Conservation (phyloP, 1,140 invertebrate genomes). For the Pseudomyrmex concolor region DNA sequence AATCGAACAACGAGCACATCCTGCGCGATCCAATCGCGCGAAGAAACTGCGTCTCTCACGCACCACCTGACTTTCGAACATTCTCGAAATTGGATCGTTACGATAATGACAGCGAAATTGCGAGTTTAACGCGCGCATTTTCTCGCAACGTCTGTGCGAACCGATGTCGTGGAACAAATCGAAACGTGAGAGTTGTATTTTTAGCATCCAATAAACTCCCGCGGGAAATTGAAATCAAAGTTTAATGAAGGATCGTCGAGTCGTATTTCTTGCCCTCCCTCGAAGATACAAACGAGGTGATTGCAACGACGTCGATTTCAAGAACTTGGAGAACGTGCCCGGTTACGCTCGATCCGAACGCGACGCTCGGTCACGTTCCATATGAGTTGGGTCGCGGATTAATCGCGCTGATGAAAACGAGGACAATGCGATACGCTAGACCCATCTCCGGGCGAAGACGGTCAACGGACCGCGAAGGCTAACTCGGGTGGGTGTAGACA, state of each 20-base stretch:
- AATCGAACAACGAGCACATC: constrained; percentile 65
- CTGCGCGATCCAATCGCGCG: constrained; percentile 18
- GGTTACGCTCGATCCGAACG: neutral
- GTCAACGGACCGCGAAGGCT: constrained; percentile 53
- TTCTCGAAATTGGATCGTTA: neutral
- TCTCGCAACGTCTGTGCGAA: neutral
- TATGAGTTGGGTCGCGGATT: constrained; percentile 28
- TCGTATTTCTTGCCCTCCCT: neutral
- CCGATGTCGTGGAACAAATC: neutral
- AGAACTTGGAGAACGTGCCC: neutral
- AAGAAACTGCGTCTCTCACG: neutral
- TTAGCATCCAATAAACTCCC: neutral
- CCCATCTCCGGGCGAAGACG: constrained; percentile 62
- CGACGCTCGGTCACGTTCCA: constrained; percentile 10
- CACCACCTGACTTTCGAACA: neutral
- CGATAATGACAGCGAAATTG: neutral
- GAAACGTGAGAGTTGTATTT: constrained; percentile 13
- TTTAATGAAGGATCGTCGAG: constrained; percentile 1
- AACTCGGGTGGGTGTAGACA: constrained; percentile 62
- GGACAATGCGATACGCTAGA: constrained; percentile 56
- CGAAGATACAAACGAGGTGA: neutral
- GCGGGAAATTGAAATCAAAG: constrained; percentile 30
- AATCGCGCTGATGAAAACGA: constrained; percentile 64
- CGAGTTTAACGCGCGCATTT: neutral
- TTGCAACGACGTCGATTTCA: constrained; percentile 3